A percentile compares a stretch with the other conserved stretches of the same genome.
Evolutionary conservation across 2,113 vertebrate genomes (phyloP).

Genomic region (Zosterops borbonicus): DNA sequence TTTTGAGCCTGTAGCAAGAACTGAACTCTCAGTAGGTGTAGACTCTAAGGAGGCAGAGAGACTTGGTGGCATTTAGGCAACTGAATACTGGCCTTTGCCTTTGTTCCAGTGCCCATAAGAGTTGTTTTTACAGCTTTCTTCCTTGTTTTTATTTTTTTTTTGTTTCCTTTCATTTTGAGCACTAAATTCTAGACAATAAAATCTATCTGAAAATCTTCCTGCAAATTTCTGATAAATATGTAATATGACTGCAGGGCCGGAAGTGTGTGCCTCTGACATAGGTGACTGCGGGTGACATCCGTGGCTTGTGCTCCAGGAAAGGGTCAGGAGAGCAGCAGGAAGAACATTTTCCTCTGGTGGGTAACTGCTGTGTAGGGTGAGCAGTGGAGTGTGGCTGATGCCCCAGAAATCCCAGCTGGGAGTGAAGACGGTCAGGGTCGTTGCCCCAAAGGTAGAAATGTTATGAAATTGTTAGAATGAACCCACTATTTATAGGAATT

Average conservation of each 20-base stretch:
- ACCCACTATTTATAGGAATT: background rate
- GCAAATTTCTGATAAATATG: background rate
- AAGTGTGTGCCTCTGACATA: background rate
- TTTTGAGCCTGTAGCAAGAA: background rate
- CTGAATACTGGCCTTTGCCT: background rate
- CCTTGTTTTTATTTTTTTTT: background rate
- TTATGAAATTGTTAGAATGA: background rate
- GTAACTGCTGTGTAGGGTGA: background rate
- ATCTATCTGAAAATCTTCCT: background rate
- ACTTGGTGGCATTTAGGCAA: background rate
- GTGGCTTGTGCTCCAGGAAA: background rate
- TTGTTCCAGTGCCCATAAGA: background rate
- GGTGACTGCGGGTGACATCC: background rate
- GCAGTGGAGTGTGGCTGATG: background rate
- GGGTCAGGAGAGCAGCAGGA: background rate
- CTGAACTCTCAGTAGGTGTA: background rate
- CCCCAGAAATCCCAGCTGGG: background rate
- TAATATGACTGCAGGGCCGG: background rate
- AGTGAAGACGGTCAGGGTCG: no score
- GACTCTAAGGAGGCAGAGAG: background rate
- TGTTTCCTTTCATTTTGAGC: background rate
- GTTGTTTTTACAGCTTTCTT: constrained; percentile 13
- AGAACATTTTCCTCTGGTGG: background rate
- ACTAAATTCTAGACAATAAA: background rate
- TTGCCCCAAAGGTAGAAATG: background rate